Evolutionary conservation across 2,888 invertebrate genomes (phyloP).

Genomic region (Tillus elongatus): DNA sequence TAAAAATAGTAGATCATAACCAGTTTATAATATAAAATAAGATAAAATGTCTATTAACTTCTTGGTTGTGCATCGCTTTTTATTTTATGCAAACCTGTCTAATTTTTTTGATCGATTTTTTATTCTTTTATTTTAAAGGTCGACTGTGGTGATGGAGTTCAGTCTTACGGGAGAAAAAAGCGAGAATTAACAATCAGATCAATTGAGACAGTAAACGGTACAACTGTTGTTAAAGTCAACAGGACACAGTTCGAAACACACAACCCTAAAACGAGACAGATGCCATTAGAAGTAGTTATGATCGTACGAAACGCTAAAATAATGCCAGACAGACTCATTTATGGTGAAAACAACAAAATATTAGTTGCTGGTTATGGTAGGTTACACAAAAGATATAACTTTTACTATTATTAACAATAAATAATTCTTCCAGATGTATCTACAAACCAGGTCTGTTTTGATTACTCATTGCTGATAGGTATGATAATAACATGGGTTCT

Average conservation of each 20-base stretch:
- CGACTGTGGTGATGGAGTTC: constrained; percentile 39
- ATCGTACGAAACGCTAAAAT: constrained; percentile 49
- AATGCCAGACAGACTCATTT: constrained; percentile 55
- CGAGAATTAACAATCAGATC: constrained; percentile 24
- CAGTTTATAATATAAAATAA: too few relatives aligned
- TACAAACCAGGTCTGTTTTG: constrained; percentile 39
- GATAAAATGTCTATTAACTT: too few relatives aligned
- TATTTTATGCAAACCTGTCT: too few relatives aligned
- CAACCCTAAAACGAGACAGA: constrained; percentile 23
- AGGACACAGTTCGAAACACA: constrained; percentile 22
- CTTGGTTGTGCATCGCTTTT: too few relatives aligned
- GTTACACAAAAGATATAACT: constrained; percentile 19
- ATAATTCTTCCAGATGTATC: constrained; percentile 27
- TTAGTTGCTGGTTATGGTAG: constrained; percentile 51
- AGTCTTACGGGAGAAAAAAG: constrained; percentile 36
- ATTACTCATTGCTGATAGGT: constrained; percentile 51
- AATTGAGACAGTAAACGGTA: constrained; percentile 26
- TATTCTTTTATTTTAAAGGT: constrained; percentile 30
- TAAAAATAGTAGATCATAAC: too few relatives aligned
- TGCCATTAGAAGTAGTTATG: constrained; percentile 50
- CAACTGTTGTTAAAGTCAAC: constrained; percentile 25
- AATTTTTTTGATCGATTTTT: too few relatives aligned
- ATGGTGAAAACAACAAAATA: constrained; percentile 50
- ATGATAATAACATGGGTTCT: constrained; percentile 45
- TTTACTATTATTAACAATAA: background rate